These are phyloP conservation scores for Caerostris extrusa DNA, from an alignment of 1,140 invertebrate species.

Conservation along the genomic window DNA sequence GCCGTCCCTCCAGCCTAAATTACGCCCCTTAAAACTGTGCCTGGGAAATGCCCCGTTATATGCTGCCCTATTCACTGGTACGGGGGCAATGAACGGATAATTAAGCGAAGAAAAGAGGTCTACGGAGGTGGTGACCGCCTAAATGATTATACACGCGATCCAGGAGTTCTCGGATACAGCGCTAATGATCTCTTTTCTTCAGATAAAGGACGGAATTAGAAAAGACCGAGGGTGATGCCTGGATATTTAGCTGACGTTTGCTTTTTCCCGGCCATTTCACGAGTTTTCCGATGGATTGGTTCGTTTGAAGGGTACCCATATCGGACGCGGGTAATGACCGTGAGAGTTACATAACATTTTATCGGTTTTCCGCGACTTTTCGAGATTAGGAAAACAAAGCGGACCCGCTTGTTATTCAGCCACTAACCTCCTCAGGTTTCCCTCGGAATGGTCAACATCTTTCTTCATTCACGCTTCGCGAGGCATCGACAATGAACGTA, in stretches of 20 bases:
- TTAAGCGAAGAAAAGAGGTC: not conserved
- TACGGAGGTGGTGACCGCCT: not conserved
- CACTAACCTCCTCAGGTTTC: not conserved
- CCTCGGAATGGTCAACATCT: not conserved
- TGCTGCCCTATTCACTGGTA: not conserved
- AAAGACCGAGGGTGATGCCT: not conserved
- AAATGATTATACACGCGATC: constrained; percentile 4
- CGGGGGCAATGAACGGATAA: not conserved
- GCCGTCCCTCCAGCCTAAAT: not conserved
- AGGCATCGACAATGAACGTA: not conserved
- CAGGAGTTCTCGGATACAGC: not conserved
- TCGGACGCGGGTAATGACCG: not conserved
- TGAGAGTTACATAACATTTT: constrained; percentile 22
- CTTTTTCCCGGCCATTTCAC: constrained; percentile 24
- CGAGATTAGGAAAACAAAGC: not conserved
- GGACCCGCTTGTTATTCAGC: not conserved
- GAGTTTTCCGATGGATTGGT: not conserved
- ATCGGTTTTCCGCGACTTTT: not conserved
- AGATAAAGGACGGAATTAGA: not conserved
- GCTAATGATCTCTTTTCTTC: constrained; percentile 17
- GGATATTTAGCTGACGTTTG: constrained; percentile 5
- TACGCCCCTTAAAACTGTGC: not conserved
- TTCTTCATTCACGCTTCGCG: not conserved
- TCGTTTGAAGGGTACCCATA: not conserved
- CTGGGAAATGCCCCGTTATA: not conserved